Base-by-base conservation (phyloP, 2,888 invertebrate species). In the Terebella lapidaria region DNA sequence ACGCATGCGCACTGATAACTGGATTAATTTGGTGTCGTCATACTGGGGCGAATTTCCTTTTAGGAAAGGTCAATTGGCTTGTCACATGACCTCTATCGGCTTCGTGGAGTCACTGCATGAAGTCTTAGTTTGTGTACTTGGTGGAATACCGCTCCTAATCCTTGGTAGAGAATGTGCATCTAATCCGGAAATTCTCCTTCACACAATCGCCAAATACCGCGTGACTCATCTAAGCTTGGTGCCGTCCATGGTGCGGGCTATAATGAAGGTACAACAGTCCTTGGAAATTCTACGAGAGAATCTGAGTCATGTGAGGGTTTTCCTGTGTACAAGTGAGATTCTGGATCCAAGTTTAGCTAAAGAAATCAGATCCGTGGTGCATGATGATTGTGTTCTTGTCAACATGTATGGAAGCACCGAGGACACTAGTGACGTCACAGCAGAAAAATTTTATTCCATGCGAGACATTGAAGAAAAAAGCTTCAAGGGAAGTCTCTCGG, bases 361-460 rank as follows among this genome's bases (percentile, higher is more conserved):
- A 1, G 3, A 27, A 15, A 26, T 56, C 52, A 59, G 52, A 18
- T 15, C 20, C 4, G 45, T 51, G 20, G 91, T 91, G 66, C 63
- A 56, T 15, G 54, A 61, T 24, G 80, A 83, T 1, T 87, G 88
- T 64, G 83, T 84, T 20, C 81, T 94, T 46, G 91, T 90, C 57
- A 94, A 93, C 76, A 92, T 92, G 74, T 93, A 92, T 72, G 94
- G 94, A 0, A 91, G 92, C 67, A 92, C 93, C 0, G 94, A 94
- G 78, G 87, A 92, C 0, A 92, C 92, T 89, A 93, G 91, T 0
- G 93, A 92, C 75, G 91, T 93, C 1, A 91, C 92, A 0, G 92
- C 86, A 72, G 87, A 88, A 69, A 83, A 88, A 0, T 83, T 92
- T 69, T 85, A 85, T 60, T 84, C 83, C 55, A 74, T 81, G 18